Conservation (phyloP, 2,888 invertebrate genomes). For the Lasioglossum vierecki region DNA sequence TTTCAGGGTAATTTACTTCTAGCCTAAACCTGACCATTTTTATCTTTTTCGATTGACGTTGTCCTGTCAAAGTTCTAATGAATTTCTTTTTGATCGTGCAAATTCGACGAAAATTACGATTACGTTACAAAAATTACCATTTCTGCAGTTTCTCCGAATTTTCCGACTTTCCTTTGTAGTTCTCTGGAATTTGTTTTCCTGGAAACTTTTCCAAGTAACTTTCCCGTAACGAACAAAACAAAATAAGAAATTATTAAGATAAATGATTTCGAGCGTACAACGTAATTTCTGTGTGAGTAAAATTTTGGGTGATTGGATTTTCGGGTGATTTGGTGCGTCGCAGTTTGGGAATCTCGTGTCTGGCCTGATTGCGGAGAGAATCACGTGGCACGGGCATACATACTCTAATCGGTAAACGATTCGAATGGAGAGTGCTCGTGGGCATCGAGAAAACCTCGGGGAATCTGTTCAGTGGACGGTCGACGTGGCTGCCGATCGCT, state of each 20-base stretch:
- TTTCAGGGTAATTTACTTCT: slow-evolving; percentile 20
- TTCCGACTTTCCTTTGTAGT: too few relatives aligned
- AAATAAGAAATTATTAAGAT: too few relatives aligned
- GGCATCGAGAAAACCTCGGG: not conserved
- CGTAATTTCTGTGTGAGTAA: not conserved
- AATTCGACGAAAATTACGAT: too few relatives aligned
- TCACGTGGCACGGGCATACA: not conserved
- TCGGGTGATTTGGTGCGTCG: not conserved
- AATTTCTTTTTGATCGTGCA: too few relatives aligned
- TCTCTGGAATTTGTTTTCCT: too few relatives aligned
- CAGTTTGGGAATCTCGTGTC: not conserved
- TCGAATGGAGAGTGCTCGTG: not conserved
- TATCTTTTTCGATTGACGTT: not conserved
- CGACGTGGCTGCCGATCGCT: slow-evolving; percentile 46
- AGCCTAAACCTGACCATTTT: not conserved
- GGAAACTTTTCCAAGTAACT: too few relatives aligned
- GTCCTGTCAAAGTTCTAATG: too few relatives aligned
- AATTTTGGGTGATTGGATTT: too few relatives aligned
- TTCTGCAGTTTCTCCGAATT: too few relatives aligned
- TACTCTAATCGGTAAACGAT: not conserved
- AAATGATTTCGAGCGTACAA: not conserved
- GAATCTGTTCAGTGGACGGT: slow-evolving; percentile 31
- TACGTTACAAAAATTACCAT: too few relatives aligned
- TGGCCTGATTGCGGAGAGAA: not conserved
- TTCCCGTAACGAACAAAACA: too few relatives aligned